phyloP scores from a whole-genome alignment of 2,113 vertebrate genomes.

The Coptodon rendalli region DNA sequence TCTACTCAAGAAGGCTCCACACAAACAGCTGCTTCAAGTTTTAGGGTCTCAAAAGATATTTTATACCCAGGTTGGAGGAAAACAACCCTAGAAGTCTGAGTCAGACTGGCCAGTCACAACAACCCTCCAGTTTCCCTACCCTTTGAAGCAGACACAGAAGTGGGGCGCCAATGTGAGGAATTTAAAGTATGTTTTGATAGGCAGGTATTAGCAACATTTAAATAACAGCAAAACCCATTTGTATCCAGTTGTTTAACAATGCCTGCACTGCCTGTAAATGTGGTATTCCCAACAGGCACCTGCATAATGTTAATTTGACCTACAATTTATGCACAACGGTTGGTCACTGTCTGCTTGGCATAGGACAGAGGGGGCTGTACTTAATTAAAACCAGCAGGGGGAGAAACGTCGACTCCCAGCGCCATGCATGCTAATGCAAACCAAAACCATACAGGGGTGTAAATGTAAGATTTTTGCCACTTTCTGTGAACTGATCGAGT shows the following conservation, averaged over 20 bases:
- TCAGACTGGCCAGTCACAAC: background rate
- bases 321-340: background rate
- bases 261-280: background rate
- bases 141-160: background rate
- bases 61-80: background rate
- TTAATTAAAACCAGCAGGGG: slow-evolving; percentile 20
- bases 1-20: background rate
- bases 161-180: background rate
- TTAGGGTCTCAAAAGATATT: background rate
- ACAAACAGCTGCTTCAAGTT: background rate
- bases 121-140: background rate
- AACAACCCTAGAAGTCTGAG: background rate
- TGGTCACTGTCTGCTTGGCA: background rate
- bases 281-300: background rate
- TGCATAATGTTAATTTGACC: background rate
- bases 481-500: background rate
- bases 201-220: background rate
- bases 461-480: background rate
- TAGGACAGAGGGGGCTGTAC: background rate
- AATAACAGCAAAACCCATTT: background rate
- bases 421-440: background rate
- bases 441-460: background rate
- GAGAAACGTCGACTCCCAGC: background rate
- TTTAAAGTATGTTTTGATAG: background rate
- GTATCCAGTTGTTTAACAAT: background rate